Evolutionary conservation across 1,140 invertebrate species (phyloP), one percentile per base, ranked within the genome.

Genomic region (Ctenoplectra terminalis): DNA sequence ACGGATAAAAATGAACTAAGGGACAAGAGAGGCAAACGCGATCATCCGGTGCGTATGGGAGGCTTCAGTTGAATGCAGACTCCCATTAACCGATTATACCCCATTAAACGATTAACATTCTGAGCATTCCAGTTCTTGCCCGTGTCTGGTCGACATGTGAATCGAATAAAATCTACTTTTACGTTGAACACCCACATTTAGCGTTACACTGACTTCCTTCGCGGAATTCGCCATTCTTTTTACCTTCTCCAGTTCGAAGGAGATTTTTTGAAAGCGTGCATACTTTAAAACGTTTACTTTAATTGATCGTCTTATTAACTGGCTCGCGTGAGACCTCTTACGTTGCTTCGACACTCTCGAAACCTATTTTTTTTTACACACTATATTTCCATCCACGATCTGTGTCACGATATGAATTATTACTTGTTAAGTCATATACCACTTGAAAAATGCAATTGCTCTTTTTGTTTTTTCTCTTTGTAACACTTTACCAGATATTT

Each of bases 81-180:
- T 72, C 81, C 83, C 76, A 90, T 90, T 89, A 90, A 85, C 86
- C 84, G 88, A 91, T 91, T 91, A 90, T 88, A 82, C 71, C 81
- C 86, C 63, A 90, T 91, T 91, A 91, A 90, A 89, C 87, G 86
- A 91, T 91, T 90, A 91, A 90, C 86, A 90, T 89, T 90, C 88
- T 88, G 70, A 81, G 82, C 87, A 90, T 90, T 87, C 84, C 81
- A 76, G 76, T 86, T 88, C 83, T 84, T 69, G 79, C 46, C 40
- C 20, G 63, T 20, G 8, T 63, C 34, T 34, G 15, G 34, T 17
- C 56, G 50, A 8, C 75, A 61, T 73, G 46, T 58, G 56, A 52
- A 50, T 60, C 37, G 31, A 67, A 73, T 84, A 60, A 83, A 40
- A 40, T 76, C 40, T 63, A 64, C 56, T 31, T 76, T 76, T 67